Base-by-base conservation (phyloP, 2,797 vertebrate species). In the Dipus sagitta region DNA sequence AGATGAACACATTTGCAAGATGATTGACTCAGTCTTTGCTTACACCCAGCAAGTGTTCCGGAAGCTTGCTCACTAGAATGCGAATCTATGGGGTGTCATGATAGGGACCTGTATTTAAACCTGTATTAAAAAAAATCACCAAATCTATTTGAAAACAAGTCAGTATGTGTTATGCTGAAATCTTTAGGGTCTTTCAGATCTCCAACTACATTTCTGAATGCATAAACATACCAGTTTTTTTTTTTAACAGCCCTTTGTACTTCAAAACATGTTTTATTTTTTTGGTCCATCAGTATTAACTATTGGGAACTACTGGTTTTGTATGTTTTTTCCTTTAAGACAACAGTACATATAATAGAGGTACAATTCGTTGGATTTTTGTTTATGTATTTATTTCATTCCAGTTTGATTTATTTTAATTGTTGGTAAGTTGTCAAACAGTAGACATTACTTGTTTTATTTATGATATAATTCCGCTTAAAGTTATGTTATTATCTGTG, bases 371-470 rank as follows among this genome's bases (percentile, higher is more conserved):
- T 98, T 98, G 96, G 96, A 97, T 97, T 91, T 96, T 98, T 97
- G 94, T 97, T 97, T 96, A 97, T 98, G 97, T 98, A 98, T 98
- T 98, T 98, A 98, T 98, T 98, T 98, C 98, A 98, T 98, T 98
- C 98, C 97, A 98, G 96, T 98, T 98, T 98, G 97, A 98, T 98
- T 98, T 98, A 97, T 97, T 97, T 94, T 97, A 98, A 98, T 98
- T 98, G 98, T 98, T 92, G 93, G 97, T 98, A 98, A 97, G 97
- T 97, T 62, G 97, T 98, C 97, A 97, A 98, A 96, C 97, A 97
- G 97, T 98, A 98, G 98, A 97, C 97, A 97, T 97, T 97, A 98
- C 96, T 98, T 98, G 98, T 98, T 98, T 98, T 98, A 98, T 98
- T 98, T 98, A 98, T 98, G 97, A 97, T 98, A 97, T 98, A 98